Percentiles rank a stretch among this genome's conserved stretches.
These are phyloP conservation scores for Hemithea aestivaria DNA, from an alignment of 2,888 invertebrate species.

Conservation along the genomic window DNA sequence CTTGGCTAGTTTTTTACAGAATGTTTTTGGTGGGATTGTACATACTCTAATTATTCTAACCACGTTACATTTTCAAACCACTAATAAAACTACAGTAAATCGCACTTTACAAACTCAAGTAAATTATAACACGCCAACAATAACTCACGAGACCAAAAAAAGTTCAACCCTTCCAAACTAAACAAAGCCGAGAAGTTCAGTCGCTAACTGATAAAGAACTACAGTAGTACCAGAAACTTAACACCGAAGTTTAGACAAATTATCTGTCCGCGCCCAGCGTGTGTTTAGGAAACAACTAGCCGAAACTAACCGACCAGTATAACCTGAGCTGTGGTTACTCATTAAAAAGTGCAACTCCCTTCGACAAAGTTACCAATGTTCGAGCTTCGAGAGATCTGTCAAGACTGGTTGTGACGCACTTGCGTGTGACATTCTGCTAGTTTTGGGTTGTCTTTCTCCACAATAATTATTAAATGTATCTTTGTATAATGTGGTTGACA, in stretches of 20 bases:
- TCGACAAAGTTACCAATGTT: slow-evolving; percentile 8
- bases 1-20: no score
- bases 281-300: slow-evolving; percentile 54
- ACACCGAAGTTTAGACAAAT: slow-evolving; percentile 48
- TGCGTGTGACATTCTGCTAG: slow-evolving; percentile 43
- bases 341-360: slow-evolving; percentile 24
- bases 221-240: slow-evolving; percentile 42
- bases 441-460: slow-evolving; percentile 32
- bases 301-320: slow-evolving; percentile 39
- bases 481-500: no score
- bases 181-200: slow-evolving; percentile 30
- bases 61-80: no score
- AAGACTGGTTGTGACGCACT: slow-evolving; percentile 36
- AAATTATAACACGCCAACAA: neutral
- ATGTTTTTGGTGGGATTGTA: no score
- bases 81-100: no score
- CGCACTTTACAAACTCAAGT: no score
- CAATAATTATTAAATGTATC: slow-evolving; percentile 8
- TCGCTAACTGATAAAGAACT: slow-evolving; percentile 47
- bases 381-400: slow-evolving; percentile 24
- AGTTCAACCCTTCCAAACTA: slow-evolving; percentile 13
- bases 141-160: slow-evolving; percentile 11
- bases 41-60: no score
- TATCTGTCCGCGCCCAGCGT: slow-evolving; percentile 46
- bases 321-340: slow-evolving; percentile 33